A percentile compares a stretch with the other conserved stretches of the same genome.
These are phyloP conservation scores for Tupaia tana DNA, from an alignment of 2,113 vertebrate species.

Conservation along the genomic window DNA sequence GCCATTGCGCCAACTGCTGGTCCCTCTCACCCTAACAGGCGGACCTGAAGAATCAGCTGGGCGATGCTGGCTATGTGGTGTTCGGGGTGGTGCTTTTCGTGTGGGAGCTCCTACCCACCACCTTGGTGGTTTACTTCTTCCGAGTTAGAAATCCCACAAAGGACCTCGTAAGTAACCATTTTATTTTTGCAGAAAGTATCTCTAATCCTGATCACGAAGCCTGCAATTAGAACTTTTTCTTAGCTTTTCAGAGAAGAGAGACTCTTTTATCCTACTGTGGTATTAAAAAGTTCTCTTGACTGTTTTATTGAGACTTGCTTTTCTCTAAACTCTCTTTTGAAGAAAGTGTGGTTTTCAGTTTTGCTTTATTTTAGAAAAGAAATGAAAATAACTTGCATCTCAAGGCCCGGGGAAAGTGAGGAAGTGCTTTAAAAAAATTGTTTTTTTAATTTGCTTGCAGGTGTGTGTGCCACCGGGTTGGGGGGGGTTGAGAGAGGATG, in stretches of 20 bases:
- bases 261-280: neutral
- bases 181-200: neutral
- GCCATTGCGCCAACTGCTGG: too few relatives aligned
- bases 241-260: neutral
- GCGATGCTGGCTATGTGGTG: constrained; percentile 94
- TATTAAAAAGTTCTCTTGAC: neutral
- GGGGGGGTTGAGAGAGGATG: too few relatives aligned
- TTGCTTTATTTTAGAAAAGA: constrained; percentile 24
- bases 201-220: neutral
- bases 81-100: constrained; percentile 96
- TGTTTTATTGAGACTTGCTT: neutral
- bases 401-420: neutral
- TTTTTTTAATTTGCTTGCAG: too few relatives aligned
- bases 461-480: too few relatives aligned
- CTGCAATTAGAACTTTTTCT: neutral
- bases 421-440: neutral
- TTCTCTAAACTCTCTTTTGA: neutral
- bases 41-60: constrained; percentile 94
- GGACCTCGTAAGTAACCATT: constrained; percentile 89
- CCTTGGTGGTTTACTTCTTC: constrained; percentile 97
- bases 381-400: neutral
- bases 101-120: constrained; percentile 98
- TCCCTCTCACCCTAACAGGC: constrained; percentile 86
- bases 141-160: constrained; percentile 93
- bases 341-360: neutral